A percentile compares a stretch with the other conserved stretches of the same genome.
phyloP scores from a whole-genome alignment of 2,113 vertebrate species.

The Tragelaphus buxtoni region DNA sequence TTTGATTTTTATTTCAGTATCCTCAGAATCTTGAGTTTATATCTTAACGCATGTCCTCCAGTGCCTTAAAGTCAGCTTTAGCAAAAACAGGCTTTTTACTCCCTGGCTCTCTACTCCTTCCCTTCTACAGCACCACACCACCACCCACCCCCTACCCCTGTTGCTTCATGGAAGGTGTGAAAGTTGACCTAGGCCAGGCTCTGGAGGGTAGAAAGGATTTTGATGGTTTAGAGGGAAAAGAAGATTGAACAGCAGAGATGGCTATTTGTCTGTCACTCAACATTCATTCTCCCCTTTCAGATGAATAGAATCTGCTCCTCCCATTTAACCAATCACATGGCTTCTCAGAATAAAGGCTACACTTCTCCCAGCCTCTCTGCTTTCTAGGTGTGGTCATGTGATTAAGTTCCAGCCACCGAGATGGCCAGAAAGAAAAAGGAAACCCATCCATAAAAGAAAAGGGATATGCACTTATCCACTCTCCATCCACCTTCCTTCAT shows the following conservation, averaged over 20 bases:
- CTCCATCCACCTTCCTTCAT: not conserved
- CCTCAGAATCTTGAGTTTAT: not conserved
- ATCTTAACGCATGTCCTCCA: not conserved
- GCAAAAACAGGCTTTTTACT: constrained; percentile 5
- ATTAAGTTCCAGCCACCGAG: not conserved
- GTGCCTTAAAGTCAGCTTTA: not conserved
- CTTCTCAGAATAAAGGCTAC: not conserved
- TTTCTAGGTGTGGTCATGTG: not conserved
- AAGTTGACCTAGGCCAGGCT: not conserved
- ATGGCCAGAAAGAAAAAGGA: not conserved
- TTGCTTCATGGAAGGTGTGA: not conserved
- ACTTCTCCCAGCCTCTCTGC: not conserved
- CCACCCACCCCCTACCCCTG: not conserved
- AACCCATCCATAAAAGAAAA: not conserved
- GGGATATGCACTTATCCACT: not conserved
- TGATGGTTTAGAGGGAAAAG: not conserved
- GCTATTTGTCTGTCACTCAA: not conserved
- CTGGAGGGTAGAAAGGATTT: not conserved
- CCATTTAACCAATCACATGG: not conserved
- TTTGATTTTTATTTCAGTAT: not conserved
- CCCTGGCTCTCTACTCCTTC: not conserved
- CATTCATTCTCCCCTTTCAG: not conserved
- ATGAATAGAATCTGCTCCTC: not conserved
- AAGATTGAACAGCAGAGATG: not conserved
- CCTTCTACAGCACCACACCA: not conserved